Evolutionary conservation across 2,113 vertebrate species (phyloP).

Genomic region (Poicephalus gulielmi): DNA sequence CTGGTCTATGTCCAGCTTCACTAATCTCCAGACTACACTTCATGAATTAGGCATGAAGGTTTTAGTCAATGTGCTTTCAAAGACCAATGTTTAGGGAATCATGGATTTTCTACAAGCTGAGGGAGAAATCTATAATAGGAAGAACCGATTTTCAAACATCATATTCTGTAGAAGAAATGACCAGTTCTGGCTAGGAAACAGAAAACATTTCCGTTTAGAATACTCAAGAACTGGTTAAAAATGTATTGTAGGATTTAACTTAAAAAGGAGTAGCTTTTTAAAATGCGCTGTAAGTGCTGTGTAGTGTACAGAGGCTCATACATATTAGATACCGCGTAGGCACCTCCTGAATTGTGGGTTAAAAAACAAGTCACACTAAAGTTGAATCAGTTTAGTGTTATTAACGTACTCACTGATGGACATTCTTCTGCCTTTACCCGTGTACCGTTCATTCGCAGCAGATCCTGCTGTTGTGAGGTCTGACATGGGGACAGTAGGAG

Average conservation of each 20-base stretch:
- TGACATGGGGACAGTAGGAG: not conserved
- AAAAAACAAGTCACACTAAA: slow-evolving; percentile 41
- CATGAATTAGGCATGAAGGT: slow-evolving; percentile 95
- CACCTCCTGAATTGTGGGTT: slow-evolving; percentile 32
- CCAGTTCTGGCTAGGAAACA: slow-evolving; percentile 75
- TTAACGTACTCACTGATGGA: slow-evolving; percentile 8
- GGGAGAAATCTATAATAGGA: slow-evolving; percentile 87
- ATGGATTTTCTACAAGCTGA: slow-evolving; percentile 86
- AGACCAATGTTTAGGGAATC: slow-evolving; percentile 87
- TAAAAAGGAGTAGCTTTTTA: slow-evolving; percentile 60
- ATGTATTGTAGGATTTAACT: slow-evolving; percentile 37
- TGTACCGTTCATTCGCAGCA: not conserved
- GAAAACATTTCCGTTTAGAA: slow-evolving; percentile 73
- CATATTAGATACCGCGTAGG: slow-evolving; percentile 55
- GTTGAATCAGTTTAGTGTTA: not conserved
- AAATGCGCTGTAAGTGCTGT: slow-evolving; percentile 16
- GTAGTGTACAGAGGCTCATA: not conserved
- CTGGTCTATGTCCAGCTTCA: slow-evolving; percentile 82
- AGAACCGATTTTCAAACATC: slow-evolving; percentile 86
- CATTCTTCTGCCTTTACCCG: not conserved
- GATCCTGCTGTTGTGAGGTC: not conserved
- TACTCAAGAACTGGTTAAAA: slow-evolving; percentile 69
- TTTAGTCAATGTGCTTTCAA: slow-evolving; percentile 89
- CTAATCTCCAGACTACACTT: slow-evolving; percentile 85
- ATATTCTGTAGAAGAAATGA: slow-evolving; percentile 79